Evolutionary conservation across 2,888 invertebrate species (phyloP), one percentile per base, ranked within the genome.

Genomic region (Heliconius sara): DNA sequence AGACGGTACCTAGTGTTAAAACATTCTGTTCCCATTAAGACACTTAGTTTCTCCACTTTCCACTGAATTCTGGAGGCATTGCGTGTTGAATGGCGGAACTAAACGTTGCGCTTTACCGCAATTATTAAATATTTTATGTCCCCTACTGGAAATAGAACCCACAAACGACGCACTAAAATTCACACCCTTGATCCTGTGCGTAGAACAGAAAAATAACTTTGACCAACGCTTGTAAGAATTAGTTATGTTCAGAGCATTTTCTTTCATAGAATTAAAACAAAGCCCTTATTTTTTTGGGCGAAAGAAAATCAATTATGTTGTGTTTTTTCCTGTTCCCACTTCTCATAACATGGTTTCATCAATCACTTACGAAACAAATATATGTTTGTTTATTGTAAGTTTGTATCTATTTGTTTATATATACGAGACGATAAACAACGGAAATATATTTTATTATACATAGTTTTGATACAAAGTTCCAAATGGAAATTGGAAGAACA

Each of bases 311-410:
- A 82, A 81, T 79, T 82, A 79, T 74, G 57, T 72, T 57, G 13
- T 77, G 67, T 77, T 80, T 80, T 77, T 80, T 71, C 77, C 73
- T 78, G 68, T 73, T 79, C 66, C 72, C 79, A 78, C 76, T 80
- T 75, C 60, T 82, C 81, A 82, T 82, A 82, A 78, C 82, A 78
- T 65, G 76, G 67, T 78, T 70, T 76, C 78, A 81, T 81, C 82
- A 80, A 82, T 82, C 80, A 82, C 74, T 76, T 80, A 72, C 66
- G 76, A 73, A 80, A 79, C 57, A 75, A 82, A 82, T 80, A 66
- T 73, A 57, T 79, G 75, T 76, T 79, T 81, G 77, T 77, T 75
- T 77, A 43, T 65, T 25, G 43, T 75, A 75, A 63, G 39, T 75
- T 63, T 27, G 57, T 30, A 57, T 72, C 30, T 22, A 27, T 30